Evolutionary conservation across 2,797 vertebrate genomes (phyloP).

Genomic region (Enteromius fasciolatus): DNA sequence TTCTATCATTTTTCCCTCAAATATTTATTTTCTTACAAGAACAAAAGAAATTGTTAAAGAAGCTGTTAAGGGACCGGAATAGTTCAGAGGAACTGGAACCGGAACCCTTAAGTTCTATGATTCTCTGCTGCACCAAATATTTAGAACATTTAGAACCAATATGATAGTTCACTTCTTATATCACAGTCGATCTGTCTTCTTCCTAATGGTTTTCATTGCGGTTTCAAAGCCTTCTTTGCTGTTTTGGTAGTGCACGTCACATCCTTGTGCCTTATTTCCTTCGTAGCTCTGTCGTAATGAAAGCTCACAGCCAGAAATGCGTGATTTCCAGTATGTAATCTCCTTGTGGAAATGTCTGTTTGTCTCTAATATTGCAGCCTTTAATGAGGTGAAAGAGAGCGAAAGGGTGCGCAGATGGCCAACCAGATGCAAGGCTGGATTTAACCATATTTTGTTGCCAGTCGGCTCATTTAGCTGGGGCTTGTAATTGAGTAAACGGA

Average conservation of each 20-base stretch:
- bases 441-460: conserved; percentile 55
- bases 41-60: neutral
- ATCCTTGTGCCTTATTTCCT: neutral
- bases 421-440: conserved; percentile 66
- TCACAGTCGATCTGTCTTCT: neutral
- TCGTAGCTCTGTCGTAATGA: neutral
- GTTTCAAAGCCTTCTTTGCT: neutral
- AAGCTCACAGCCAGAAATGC: conserved; percentile 17
- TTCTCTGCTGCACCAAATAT: neutral
- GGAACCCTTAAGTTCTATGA: neutral
- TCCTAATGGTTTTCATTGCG: conserved; percentile 21
- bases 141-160: conserved; percentile 2
- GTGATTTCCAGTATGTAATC: conserved; percentile 34
- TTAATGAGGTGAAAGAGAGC: conserved; percentile 6
- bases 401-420: conserved; percentile 66
- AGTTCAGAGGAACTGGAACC: neutral
- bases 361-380: conserved; percentile 6
- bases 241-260: neutral
- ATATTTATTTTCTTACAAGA: neutral
- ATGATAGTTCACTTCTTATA: neutral
- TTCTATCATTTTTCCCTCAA: neutral
- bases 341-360: conserved; percentile 30
- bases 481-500: conserved; percentile 49
- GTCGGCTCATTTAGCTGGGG: conserved; percentile 48
- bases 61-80: neutral